phyloP scores from a whole-genome alignment of 2,797 vertebrate species.

The Trichosurus vulpecula region DNA sequence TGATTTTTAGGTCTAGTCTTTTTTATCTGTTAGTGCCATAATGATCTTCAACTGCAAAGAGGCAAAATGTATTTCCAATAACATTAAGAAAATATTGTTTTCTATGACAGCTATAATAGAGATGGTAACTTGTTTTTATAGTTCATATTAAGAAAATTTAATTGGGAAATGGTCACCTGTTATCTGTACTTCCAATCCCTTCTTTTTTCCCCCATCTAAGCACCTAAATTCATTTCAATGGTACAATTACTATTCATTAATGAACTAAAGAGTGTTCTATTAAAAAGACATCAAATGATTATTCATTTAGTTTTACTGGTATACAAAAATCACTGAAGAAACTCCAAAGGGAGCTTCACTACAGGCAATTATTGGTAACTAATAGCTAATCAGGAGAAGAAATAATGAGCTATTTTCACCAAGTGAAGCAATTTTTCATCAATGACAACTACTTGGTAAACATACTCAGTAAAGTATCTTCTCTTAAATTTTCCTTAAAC shows the following conservation, averaged over 20 bases:
- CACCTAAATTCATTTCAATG: neutral
- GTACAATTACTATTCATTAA: neutral
- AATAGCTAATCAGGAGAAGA: neutral
- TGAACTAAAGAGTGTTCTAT: neutral
- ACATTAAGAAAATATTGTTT: neutral
- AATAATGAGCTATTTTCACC: neutral
- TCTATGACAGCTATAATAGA: neutral
- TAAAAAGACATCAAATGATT: neutral
- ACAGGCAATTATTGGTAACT: neutral
- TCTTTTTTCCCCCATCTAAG: neutral
- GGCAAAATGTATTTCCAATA: neutral
- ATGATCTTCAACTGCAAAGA: neutral
- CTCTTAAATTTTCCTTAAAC: neutral
- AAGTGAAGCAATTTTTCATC: neutral
- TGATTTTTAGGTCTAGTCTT: neutral
- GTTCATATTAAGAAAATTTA: neutral
- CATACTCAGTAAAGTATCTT: neutral
- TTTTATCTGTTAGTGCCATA: neutral
- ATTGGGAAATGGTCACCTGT: neutral
- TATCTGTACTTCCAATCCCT: neutral
- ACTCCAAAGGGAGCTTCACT: neutral
- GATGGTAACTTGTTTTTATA: neutral
- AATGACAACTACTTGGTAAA: neutral
- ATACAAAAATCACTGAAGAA: neutral
- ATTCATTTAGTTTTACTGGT: neutral